Evolutionary conservation across 1,140 invertebrate genomes (phyloP).

Genomic region (Probaryconus sp.): DNA sequence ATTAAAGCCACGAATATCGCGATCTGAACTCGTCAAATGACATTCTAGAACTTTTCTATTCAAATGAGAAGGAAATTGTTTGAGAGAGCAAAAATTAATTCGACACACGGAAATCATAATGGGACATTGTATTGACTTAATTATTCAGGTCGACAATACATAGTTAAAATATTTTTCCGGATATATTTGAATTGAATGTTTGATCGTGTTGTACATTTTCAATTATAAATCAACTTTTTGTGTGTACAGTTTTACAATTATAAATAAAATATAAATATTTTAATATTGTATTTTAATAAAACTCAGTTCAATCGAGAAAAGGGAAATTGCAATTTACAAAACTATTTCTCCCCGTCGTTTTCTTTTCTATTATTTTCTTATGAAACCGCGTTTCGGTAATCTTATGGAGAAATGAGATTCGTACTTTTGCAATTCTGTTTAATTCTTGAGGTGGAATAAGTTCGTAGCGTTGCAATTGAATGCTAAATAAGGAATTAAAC

Average conservation of each 20-base stretch:
- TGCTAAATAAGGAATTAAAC: constrained; percentile 11
- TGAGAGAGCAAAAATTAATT: constrained; percentile 8
- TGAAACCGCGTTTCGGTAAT: constrained; percentile 1
- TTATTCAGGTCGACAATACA: too few relatives aligned
- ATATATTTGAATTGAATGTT: too few relatives aligned
- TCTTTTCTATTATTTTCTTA: neutral
- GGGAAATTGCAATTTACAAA: constrained; percentile 25
- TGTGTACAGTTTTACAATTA: too few relatives aligned
- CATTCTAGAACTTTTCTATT: neutral
- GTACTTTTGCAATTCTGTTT: constrained; percentile 16
- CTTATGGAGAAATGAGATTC: constrained; percentile 12
- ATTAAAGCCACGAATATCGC: constrained; percentile 11
- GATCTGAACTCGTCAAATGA: constrained; percentile 11
- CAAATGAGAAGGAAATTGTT: constrained; percentile 11
- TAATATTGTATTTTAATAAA: too few relatives aligned
- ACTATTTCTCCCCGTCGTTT: constrained; percentile 1
- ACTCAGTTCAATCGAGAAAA: too few relatives aligned
- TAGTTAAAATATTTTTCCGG: too few relatives aligned
- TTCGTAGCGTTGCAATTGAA: constrained; percentile 15
- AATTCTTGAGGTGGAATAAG: constrained; percentile 13
- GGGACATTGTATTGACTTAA: too few relatives aligned
- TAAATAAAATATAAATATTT: too few relatives aligned
- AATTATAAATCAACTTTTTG: too few relatives aligned
- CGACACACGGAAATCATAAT: too few relatives aligned
- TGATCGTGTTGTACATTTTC: too few relatives aligned